phyloP scores from a whole-genome alignment of 2,888 invertebrate species.

The Ramazzottius varieornatus region DNA sequence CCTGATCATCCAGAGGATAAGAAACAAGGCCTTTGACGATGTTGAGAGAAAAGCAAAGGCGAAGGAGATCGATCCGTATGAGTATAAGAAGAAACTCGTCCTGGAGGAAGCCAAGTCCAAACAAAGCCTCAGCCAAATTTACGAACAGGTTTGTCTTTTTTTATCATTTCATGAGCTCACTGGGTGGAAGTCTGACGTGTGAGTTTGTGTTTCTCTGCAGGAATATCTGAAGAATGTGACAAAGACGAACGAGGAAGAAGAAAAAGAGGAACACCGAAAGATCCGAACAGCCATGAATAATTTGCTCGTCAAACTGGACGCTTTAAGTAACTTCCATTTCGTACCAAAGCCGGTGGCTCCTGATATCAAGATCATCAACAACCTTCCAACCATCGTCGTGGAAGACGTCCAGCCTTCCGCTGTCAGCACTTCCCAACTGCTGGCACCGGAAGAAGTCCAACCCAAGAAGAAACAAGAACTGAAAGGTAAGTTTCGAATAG shows the following conservation, averaged over 20 bases:
- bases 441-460: constrained; percentile 69
- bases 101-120: constrained; percentile 83
- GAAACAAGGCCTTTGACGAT: constrained; percentile 72
- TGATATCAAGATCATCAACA: constrained; percentile 65
- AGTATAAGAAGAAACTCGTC: constrained; percentile 59
- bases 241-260: constrained; percentile 21
- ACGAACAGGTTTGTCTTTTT: constrained; percentile 36
- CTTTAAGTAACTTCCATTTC: constrained; percentile 72
- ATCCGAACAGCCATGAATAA: constrained; percentile 44
- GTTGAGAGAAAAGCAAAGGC: constrained; percentile 62
- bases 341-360: constrained; percentile 59
- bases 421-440: constrained; percentile 49
- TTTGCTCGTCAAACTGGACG: constrained; percentile 61
- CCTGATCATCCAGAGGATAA: constrained; percentile 64
- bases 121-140: constrained; percentile 66
- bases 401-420: constrained; percentile 83
- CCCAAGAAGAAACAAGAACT: background rate
- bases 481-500: no score
- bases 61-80: constrained; percentile 41
- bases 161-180: constrained; percentile 19
- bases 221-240: constrained; percentile 24
- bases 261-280: constrained; percentile 45
- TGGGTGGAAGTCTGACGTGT: background rate
- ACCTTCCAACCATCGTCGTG: constrained; percentile 64
- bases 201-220: background rate